phyloP scores from a whole-genome alignment of 2,888 invertebrate genomes.

The Eupithecia subumbrata region DNA sequence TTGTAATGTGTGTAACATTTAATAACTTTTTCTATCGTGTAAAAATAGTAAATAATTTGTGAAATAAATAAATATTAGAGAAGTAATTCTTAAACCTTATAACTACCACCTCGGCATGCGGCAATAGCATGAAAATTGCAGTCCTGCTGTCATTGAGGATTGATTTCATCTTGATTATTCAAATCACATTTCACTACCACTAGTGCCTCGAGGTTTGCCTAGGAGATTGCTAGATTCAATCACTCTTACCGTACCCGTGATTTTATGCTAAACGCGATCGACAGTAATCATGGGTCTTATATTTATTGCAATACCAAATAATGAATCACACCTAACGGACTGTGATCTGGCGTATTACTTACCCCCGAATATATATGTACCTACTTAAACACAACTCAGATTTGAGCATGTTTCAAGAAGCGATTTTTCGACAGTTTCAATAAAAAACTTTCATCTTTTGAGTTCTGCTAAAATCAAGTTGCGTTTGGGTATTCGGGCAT shows the following conservation, averaged over 20 bases:
- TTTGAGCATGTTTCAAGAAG: neutral
- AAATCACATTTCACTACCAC: slow-evolving; percentile 15
- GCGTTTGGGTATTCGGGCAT: neutral
- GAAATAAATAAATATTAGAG: too few relatives aligned
- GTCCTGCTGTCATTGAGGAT: neutral
- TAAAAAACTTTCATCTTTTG: too few relatives aligned
- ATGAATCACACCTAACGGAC: slow-evolving; percentile 24
- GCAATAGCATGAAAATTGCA: neutral
- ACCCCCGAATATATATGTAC: neutral
- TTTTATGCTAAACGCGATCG: slow-evolving; percentile 41
- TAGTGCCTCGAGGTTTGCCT: slow-evolving; percentile 36
- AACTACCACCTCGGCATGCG: neutral
- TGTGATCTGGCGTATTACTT: neutral
- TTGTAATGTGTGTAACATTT: too few relatives aligned
- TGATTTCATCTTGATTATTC: slow-evolving; percentile 9
- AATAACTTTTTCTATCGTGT: too few relatives aligned
- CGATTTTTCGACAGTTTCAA: neutral
- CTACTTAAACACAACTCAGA: neutral
- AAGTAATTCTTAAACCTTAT: too few relatives aligned
- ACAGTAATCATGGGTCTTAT: slow-evolving; percentile 43
- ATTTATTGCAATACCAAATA: slow-evolving; percentile 40
- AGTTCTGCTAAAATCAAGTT: too few relatives aligned
- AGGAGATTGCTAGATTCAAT: slow-evolving; percentile 45
- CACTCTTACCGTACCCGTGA: slow-evolving; percentile 38
- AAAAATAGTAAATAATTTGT: too few relatives aligned